Base-by-base conservation (phyloP, 2,113 vertebrate species). In the Sardina pilchardus region DNA sequence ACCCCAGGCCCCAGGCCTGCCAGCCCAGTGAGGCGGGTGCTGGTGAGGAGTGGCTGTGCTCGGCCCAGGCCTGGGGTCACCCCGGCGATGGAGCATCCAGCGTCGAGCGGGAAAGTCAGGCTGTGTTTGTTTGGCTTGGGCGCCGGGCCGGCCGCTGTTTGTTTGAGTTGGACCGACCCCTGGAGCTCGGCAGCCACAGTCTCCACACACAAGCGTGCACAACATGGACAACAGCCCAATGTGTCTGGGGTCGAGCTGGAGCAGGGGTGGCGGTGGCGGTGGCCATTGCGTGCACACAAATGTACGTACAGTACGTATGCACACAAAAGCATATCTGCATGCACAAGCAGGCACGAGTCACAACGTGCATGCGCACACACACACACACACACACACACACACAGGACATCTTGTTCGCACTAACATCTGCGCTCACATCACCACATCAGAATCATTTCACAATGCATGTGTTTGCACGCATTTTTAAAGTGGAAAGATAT, bases 81-180 rank as follows among this genome's bases (percentile, higher is more conserved):
- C 21, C 21, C n/a, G 21, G 81, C 81, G 83, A 63, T 63, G 83
- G 81, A 88, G 86, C 45, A 39, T 59, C 50, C 67, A 78, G 47
- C 53, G 36, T 24, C 45, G 63, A 34, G 63, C n/a, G 71, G 39
- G 83, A 81, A 63, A 83, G 75, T 75, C 75, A 81, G 82, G 19
- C 53, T 21, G 39, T 59, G 83, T 87, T 90, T 90, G 82, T 90
- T 90, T 82, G 86, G 43, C 81, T 71, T 83, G 87, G 87, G 67
- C 43, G 5, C 8, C 45, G 43, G 45, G 47, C 85, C 78, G 26
- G 63, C n/a, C n/a, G 6, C 26, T 71, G 34, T 89, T 82, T 90
- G 85, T 90, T 90, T 90, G 84, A 90, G 47, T 88, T 90, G 89
- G 89, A 82, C 85, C 19, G 26, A 84, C 86, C 83, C 83, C 89